Evolutionary conservation across 2,113 vertebrate species (phyloP), one percentile per base, ranked within the genome.

Genomic region (Siniperca chuatsi): DNA sequence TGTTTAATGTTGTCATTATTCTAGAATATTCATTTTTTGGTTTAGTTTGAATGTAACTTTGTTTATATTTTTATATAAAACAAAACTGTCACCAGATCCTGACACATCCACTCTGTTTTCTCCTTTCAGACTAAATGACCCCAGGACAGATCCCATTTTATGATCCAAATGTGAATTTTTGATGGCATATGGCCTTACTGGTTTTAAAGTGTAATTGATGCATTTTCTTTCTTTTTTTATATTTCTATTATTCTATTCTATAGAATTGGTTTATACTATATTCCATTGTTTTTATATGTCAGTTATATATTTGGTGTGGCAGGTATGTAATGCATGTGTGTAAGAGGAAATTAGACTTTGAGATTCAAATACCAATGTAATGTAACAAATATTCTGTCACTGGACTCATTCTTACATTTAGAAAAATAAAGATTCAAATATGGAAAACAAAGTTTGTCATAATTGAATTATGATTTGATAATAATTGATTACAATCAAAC

Each of bases 101-200:
- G 11, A 79, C 29, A 44, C 2, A 9, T 78, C 58, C 18, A 6
- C 5, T 67, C 0, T 74, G 50, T 54, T 66, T 64, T 65, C 33
- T 25, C 55, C 23, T 86, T 90, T 78, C 52, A 94, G 93, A 91
- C 73, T 8, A 90, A 86, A 83, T 90, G 78, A 60, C 37, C 10
- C 9, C 21, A 29, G 40, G 54, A 37, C 8, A 8, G 29, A 4
- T 46, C 16, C 4, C 18, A 12, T 35, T 21, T 29, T 20, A 37
- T 29, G 7, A 76, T 52, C 55, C 52, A 50, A 29, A 66, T 35
- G 6, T 69, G 6, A 18, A 67, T 15, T 40, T 70, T 35, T 9
- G 29, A n/a, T n/a, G n/a, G 20, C 10, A 20, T 76, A 71, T n/a
- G 44, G 15, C 1, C 1, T 64, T 46, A 20, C 2, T 6, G 23